Base-by-base conservation (phyloP, 2,797 vertebrate species). In the Alauda arvensis region DNA sequence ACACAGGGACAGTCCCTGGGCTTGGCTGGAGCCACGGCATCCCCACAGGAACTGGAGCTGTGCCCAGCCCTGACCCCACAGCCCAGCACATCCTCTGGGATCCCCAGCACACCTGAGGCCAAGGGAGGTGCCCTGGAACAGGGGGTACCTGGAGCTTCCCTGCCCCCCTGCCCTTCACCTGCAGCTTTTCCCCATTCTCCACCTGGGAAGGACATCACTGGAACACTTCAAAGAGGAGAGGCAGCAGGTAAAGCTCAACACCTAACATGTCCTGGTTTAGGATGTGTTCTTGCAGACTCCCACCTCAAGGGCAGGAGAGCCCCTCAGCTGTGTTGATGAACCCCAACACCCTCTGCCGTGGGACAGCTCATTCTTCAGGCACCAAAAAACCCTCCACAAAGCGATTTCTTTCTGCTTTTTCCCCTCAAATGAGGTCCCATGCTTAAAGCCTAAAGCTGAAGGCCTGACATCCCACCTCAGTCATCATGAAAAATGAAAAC, bases 251-350 rank as follows among this genome's bases (percentile, higher is more conserved):
- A 45, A 65, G 80, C 0, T 24, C 26, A 43, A 24, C 6, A 4
- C 0, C 0, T 4, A 4, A 6, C 39, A 2, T 19, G 17, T 40
- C 18, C n/a, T 33, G 0, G 5, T 65, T 83, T 8, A 24, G 65
- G 52, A 24, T 31, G 4, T 39, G 15, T 15, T 87, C 75, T 46
- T 45, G 15, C 37, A 37, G 15, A 37, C 3, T 53, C 29, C 10
- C 24, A 5, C 57, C 24, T 17, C 21, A 4, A 78, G 43, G 43
- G 37, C 31, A 75, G 57, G 33, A 57, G 34, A 80, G 9, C 11
- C 31, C 43, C 80, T 66, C 14, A 28, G 45, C 23, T 6, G 15
- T 31, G 8, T 13, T 0, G 0, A 6, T 31, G 52, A 81, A 18
- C 33, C 40, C 25, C 21, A n/a, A 0, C 1, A 3, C 5, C 9